Evolutionary conservation across 2,113 vertebrate genomes (phyloP).

Genomic region (Thryonomys swinderianus): DNA sequence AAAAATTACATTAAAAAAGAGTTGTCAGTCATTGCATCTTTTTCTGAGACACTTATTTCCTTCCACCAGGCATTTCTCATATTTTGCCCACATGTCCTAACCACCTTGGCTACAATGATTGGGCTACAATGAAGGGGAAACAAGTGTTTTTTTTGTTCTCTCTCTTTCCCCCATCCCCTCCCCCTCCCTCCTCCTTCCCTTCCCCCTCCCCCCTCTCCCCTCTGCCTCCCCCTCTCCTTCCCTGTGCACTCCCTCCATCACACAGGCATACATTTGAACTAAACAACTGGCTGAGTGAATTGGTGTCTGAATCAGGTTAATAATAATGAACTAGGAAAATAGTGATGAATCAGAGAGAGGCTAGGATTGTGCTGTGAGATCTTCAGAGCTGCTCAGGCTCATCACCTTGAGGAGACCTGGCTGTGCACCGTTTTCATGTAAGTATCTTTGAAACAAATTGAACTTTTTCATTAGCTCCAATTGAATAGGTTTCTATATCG

Average conservation of each 20-base stretch:
- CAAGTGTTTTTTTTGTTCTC: neutral
- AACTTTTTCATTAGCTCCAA: neutral
- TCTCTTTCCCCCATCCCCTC: too few relatives aligned
- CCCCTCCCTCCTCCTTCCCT: neutral
- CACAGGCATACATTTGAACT: neutral
- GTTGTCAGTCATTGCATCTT: neutral
- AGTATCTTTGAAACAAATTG: neutral
- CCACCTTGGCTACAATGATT: neutral
- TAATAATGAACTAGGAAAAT: neutral
- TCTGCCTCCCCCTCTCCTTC: neutral
- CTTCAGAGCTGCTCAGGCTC: neutral
- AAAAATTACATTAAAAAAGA: neutral
- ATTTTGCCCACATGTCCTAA: neutral
- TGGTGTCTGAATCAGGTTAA: neutral
- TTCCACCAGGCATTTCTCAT: neutral
- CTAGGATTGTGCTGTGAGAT: neutral
- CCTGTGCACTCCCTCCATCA: neutral
- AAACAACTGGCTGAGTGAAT: neutral
- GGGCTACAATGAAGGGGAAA: neutral
- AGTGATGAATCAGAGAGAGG: neutral
- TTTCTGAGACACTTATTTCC: neutral
- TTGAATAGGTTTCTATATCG: neutral
- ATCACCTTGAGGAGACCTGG: neutral
- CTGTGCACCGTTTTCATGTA: neutral
- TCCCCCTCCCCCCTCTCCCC: neutral